Conservation (phyloP, 2,888 invertebrate species). For the Patella depressa region DNA sequence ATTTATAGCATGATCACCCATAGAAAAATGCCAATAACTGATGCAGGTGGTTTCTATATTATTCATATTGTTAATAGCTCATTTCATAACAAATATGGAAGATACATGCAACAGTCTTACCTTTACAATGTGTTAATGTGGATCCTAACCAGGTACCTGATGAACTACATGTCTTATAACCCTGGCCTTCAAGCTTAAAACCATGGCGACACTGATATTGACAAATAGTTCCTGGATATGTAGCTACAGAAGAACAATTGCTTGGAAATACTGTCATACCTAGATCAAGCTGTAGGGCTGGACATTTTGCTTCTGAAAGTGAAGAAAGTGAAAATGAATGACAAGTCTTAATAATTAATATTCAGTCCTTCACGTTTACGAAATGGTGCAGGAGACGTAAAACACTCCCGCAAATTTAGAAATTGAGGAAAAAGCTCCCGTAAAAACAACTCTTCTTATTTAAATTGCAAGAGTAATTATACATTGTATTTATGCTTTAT, state of each 20-base stretch:
- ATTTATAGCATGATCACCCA: too few relatives aligned
- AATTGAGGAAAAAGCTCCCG: too few relatives aligned
- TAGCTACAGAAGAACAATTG: slow-evolving; percentile 13
- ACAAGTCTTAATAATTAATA: too few relatives aligned
- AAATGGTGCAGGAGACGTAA: too few relatives aligned
- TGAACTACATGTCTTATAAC: slow-evolving; percentile 17
- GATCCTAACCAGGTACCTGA: slow-evolving; percentile 20
- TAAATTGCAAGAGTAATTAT: too few relatives aligned
- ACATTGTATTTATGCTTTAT: too few relatives aligned
- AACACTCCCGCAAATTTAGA: too few relatives aligned
- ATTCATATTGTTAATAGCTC: background rate
- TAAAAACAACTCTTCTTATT: too few relatives aligned
- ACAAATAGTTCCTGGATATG: slow-evolving; percentile 21
- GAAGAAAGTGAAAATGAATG: too few relatives aligned
- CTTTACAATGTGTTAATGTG: slow-evolving; percentile 8
- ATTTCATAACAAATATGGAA: background rate
- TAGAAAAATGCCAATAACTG: too few relatives aligned
- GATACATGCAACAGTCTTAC: background rate
- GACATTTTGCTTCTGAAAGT: slow-evolving; percentile 22
- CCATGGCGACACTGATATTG: slow-evolving; percentile 18
- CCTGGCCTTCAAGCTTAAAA: slow-evolving; percentile 17
- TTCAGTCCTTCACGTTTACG: too few relatives aligned
- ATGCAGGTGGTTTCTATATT: too few relatives aligned
- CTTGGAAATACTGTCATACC: slow-evolving; percentile 19
- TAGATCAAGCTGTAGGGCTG: slow-evolving; percentile 6